These are phyloP conservation scores for Trypoxylus dichotomus DNA, from an alignment of 1,140 invertebrate species.

Conservation along the genomic window DNA sequence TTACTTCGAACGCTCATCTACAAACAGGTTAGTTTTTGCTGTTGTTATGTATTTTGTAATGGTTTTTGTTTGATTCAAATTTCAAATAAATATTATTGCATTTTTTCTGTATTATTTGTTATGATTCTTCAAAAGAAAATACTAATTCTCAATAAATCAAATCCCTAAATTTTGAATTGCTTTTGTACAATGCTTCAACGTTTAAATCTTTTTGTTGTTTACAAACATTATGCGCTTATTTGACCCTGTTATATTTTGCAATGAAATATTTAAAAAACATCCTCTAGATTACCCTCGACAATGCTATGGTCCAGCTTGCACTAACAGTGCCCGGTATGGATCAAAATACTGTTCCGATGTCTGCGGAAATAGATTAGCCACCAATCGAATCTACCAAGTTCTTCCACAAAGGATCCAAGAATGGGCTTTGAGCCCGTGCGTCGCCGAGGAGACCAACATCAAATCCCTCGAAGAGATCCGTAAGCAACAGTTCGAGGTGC, in stretches of 20 bases:
- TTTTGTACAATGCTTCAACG: too few species aligned
- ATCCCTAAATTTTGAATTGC: too few species aligned
- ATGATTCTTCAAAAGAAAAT: too few species aligned
- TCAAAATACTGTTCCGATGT: slow-evolving; percentile 94
- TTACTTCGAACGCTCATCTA: slow-evolving; percentile 43
- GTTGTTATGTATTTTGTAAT: neutral
- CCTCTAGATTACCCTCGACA: slow-evolving; percentile 64
- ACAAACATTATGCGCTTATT: too few species aligned
- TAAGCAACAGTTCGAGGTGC: slow-evolving; percentile 74
- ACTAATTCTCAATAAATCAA: too few species aligned
- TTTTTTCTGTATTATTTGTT: too few species aligned
- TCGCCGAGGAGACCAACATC: slow-evolving; percentile 76
- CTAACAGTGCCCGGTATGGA: slow-evolving; percentile 70
- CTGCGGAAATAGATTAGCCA: slow-evolving; percentile 91
- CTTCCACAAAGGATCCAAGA: slow-evolving; percentile 92
- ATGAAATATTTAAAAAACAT: neutral
- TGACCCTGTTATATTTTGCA: neutral
- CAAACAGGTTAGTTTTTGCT: slow-evolving; percentile 28
- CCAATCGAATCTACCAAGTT: slow-evolving; percentile 80
- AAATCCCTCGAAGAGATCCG: slow-evolving; percentile 74
- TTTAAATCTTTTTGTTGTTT: too few species aligned
- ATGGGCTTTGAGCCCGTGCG: slow-evolving; percentile 87
- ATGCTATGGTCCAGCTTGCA: slow-evolving; percentile 90
- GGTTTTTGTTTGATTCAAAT: too few species aligned
- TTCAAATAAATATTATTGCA: too few species aligned